These are phyloP conservation scores for Tolypeutes matacus DNA, from an alignment of 2,797 vertebrate species.

Conservation along the genomic window DNA sequence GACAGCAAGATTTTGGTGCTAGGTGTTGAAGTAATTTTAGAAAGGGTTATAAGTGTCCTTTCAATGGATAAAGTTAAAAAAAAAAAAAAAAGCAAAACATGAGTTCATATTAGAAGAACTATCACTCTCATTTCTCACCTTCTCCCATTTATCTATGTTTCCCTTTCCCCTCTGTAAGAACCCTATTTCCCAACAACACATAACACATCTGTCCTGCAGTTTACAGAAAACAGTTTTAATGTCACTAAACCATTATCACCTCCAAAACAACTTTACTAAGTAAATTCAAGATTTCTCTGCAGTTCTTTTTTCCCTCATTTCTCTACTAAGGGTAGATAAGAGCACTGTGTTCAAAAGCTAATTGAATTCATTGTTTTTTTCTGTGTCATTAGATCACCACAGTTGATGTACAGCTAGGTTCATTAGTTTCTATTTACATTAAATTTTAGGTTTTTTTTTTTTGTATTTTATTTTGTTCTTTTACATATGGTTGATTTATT, in stretches of 20 bases:
- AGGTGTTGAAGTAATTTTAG: neutral
- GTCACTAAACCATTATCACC: neutral
- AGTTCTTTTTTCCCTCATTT: neutral
- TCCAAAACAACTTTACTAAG: neutral
- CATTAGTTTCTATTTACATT: neutral
- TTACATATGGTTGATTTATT: constrained; percentile 25
- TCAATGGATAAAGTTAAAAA: neutral
- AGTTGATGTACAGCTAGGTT: neutral
- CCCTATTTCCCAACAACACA: neutral
- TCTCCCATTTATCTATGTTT: neutral
- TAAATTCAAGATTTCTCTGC: neutral
- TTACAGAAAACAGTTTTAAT: neutral
- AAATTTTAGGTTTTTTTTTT: neutral
- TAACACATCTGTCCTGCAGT: neutral
- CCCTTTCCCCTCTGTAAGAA: neutral
- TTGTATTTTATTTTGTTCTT: constrained; percentile 31
- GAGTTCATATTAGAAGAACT: neutral
- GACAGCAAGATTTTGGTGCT: neutral
- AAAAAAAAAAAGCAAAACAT: neutral
- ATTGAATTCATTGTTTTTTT: neutral
- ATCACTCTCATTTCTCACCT: neutral
- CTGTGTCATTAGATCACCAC: neutral
- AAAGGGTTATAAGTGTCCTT: neutral
- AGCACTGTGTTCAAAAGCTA: neutral
- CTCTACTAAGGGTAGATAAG: neutral